phyloP scores from a whole-genome alignment of 2,797 vertebrate species.

The Acipenser transmontanus region DNA sequence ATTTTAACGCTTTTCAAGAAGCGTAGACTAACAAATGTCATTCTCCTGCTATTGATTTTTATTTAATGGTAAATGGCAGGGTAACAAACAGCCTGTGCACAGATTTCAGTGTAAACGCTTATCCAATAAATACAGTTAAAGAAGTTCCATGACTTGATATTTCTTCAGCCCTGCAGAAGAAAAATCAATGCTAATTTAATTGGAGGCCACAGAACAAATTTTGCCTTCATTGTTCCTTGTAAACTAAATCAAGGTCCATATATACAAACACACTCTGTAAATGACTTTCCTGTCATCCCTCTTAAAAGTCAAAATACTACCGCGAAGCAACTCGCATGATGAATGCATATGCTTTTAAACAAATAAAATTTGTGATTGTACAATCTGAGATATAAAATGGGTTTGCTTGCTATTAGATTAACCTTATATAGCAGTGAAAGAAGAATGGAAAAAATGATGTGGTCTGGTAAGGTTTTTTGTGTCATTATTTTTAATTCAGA shows the following conservation, averaged over 20 bases:
- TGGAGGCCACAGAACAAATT: conserved; percentile 80
- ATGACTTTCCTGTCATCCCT: conserved; percentile 19
- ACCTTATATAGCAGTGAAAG: neutral
- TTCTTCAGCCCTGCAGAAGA: conserved; percentile 62
- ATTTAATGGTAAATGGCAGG: conserved; percentile 69
- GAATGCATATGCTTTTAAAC: conserved; percentile 6
- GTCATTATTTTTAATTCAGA: no score
- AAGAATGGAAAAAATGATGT: no score
- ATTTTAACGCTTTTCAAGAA: conserved; percentile 51
- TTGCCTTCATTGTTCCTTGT: conserved; percentile 43
- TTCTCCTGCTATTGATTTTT: conserved; percentile 63
- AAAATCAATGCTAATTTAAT: conserved; percentile 91
- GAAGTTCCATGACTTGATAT: conserved; percentile 69
- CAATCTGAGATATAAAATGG: conserved; percentile 2
- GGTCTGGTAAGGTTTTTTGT: no score
- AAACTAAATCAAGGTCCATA: conserved; percentile 44
- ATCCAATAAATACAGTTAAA: conserved; percentile 70
- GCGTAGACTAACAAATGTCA: conserved; percentile 45
- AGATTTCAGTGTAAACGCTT: conserved; percentile 53
- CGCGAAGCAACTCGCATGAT: conserved; percentile 4
- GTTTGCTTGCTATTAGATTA: neutral
- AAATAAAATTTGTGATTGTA: conserved; percentile 3
- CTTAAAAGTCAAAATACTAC: conserved; percentile 24
- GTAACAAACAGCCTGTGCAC: conserved; percentile 54
- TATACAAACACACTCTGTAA: conserved; percentile 23